These are phyloP conservation scores for Clarias gariepinus DNA, from an alignment of 2,113 vertebrate genomes.

Conservation along the genomic window DNA sequence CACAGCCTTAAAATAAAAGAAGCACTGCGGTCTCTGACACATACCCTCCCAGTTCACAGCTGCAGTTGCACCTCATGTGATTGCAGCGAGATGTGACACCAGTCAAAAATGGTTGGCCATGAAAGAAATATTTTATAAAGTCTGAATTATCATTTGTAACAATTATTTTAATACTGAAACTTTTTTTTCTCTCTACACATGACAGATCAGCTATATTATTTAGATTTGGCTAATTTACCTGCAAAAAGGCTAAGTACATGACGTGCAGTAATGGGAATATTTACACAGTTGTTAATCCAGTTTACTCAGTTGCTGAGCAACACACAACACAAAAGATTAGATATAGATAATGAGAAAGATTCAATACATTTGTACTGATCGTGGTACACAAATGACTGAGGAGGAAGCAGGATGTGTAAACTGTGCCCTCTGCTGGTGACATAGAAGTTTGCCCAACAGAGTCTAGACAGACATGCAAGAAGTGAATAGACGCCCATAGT, in stretches of 20 bases:
- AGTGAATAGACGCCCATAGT: no score
- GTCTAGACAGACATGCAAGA: no score
- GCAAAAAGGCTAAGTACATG: not conserved
- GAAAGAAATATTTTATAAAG: not conserved
- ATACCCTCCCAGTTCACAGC: slow-evolving; percentile 32
- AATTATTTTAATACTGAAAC: not conserved
- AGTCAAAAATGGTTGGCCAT: not conserved
- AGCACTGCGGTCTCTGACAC: slow-evolving; percentile 31
- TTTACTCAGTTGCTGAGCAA: not conserved
- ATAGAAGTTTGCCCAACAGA: not conserved
- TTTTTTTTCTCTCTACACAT: not conserved
- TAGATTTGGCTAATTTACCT: not conserved
- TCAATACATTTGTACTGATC: not conserved
- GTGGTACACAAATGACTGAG: not conserved
- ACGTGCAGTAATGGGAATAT: not conserved
- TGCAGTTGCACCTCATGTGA: slow-evolving; percentile 26
- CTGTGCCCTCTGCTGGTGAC: slow-evolving; percentile 9
- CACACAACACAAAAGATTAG: not conserved
- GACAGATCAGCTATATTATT: not conserved
- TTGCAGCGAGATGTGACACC: not conserved
- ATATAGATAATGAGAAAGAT: not conserved
- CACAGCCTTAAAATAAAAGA: slow-evolving; percentile 27
- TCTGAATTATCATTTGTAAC: not conserved
- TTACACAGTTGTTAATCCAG: not conserved
- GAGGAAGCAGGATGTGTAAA: not conserved